Conservation (phyloP, 1,140 invertebrate species). For the Protaetia brevitarsis region DNA sequence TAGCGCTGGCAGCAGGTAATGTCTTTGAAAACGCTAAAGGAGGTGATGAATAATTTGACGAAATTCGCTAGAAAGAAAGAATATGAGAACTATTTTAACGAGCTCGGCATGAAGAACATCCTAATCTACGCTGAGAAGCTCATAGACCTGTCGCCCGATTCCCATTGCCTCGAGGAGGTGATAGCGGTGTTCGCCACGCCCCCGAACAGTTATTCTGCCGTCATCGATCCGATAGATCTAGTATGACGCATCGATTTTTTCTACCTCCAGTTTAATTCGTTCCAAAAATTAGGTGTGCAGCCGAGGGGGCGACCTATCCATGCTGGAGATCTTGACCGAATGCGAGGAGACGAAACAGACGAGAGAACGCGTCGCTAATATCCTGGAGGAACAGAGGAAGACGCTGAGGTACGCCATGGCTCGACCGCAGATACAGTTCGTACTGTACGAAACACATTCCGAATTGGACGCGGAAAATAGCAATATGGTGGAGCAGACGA, state of each 20-base stretch:
- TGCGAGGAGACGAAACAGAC: constrained; percentile 60
- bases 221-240: constrained; percentile 70
- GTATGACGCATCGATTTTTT: constrained; percentile 44
- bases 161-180: constrained; percentile 61
- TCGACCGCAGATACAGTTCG: constrained; percentile 67
- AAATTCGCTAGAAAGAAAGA: constrained; percentile 49
- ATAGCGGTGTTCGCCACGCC: constrained; percentile 71
- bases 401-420: constrained; percentile 64
- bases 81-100: constrained; percentile 55
- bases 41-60: not conserved
- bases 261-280: not conserved
- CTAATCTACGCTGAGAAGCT: constrained; percentile 59
- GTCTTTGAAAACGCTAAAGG: not conserved
- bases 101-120: constrained; percentile 56
- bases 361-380: constrained; percentile 55
- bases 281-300: constrained; percentile 50
- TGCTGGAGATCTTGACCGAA: constrained; percentile 65
- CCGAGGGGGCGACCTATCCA: constrained; percentile 63
- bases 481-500: constrained; percentile 58
- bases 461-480: constrained; percentile 64
- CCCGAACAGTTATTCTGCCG: constrained; percentile 71
- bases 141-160: constrained; percentile 56
- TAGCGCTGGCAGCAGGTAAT: constrained; percentile 57
- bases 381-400: constrained; percentile 65
- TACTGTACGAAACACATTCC: constrained; percentile 69